These are phyloP conservation scores for Mustelus asterias DNA, from an alignment of 2,113 vertebrate species.

Conservation along the genomic window DNA sequence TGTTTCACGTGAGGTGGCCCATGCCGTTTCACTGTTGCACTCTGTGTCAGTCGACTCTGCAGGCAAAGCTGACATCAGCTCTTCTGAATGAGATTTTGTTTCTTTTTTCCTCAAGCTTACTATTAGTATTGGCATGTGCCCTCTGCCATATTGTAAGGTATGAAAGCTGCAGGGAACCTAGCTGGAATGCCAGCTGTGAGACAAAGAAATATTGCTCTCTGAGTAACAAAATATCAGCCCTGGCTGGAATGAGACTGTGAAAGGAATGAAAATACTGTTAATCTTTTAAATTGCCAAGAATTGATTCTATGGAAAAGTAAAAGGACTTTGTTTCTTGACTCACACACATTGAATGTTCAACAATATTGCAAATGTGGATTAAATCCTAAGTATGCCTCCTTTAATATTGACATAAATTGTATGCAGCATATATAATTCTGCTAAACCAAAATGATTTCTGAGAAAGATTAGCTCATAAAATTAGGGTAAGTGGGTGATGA, in stretches of 20 bases:
- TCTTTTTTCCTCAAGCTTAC: neutral
- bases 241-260: neutral
- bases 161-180: slow-evolving; percentile 12
- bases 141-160: slow-evolving; percentile 13
- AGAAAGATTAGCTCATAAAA: neutral
- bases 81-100: neutral
- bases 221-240: slow-evolving; percentile 23
- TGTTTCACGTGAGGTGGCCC: neutral
- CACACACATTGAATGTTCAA: neutral
- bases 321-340: neutral
- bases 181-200: neutral
- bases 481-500: neutral
- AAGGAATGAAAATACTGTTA: slow-evolving; percentile 21
- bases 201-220: slow-evolving; percentile 17
- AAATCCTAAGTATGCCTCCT: neutral
- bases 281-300: neutral
- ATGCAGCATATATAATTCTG: neutral
- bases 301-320: neutral
- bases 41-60: neutral
- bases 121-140: slow-evolving; percentile 19
- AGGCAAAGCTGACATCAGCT: neutral
- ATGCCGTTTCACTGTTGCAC: neutral
- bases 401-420: neutral
- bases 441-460: neutral
- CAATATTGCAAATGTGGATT: neutral